A percentile compares a stretch with the other conserved stretches of the same genome.
phyloP scores from a whole-genome alignment of 2,888 invertebrate genomes.

The Apeira syringaria region DNA sequence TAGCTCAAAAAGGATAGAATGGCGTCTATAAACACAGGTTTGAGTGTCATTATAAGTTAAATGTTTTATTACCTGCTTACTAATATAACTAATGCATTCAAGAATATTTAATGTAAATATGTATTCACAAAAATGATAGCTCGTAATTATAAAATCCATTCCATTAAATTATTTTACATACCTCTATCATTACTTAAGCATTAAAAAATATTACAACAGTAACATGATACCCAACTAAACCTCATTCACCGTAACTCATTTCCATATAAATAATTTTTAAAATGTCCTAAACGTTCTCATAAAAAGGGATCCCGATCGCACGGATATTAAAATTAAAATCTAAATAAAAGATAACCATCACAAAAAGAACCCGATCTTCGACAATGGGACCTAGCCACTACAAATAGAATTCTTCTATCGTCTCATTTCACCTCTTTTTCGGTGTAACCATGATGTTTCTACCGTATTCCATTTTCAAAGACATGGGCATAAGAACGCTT shows the following conservation, averaged over 20 bases:
- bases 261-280: neutral
- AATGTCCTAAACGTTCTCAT: neutral
- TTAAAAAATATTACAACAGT: too few species aligned
- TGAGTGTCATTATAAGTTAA: too few species aligned
- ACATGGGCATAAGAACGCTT: conserved; percentile 1
- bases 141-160: too few species aligned
- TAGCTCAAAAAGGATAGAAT: too few species aligned
- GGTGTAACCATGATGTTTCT: conserved; percentile 9
- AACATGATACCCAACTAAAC: too few species aligned
- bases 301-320: conserved; percentile 41
- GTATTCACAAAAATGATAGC: too few species aligned
- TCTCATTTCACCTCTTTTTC: conserved; percentile 35
- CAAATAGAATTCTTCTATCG: conserved; percentile 29
- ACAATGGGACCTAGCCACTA: conserved; percentile 31
- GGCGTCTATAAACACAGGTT: too few species aligned
- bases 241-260: neutral
- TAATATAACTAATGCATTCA: too few species aligned
- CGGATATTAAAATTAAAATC: conserved; percentile 49
- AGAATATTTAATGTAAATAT: too few species aligned
- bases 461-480: neutral
- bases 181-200: too few species aligned
- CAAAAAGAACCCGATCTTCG: conserved; percentile 49
- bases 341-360: conserved; percentile 44
- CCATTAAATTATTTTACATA: too few species aligned
- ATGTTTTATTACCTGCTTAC: too few species aligned